Percentiles rank a stretch among this genome's conserved stretches.
phyloP scores from a whole-genome alignment of 1,140 invertebrate genomes.

The Leptinotarsa lineolata region DNA sequence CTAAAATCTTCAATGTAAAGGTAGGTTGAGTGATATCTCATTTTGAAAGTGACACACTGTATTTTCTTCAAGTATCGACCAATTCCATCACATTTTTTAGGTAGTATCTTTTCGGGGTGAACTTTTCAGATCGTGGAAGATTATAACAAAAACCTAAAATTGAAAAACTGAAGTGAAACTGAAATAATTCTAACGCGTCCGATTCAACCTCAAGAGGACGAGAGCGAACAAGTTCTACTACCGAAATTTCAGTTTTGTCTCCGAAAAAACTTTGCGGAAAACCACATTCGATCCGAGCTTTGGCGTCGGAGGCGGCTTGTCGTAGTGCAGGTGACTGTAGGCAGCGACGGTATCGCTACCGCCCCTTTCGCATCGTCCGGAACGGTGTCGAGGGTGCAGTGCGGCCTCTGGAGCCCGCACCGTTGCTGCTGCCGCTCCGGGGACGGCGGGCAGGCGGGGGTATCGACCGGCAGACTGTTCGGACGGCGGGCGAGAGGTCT shows the following conservation, averaged over 20 bases:
- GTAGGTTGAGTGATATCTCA: too few relatives aligned
- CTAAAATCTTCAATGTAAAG: too few relatives aligned
- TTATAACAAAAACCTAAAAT: too few relatives aligned
- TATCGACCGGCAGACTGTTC: slow-evolving; percentile 37
- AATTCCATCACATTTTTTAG: too few relatives aligned
- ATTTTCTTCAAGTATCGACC: too few relatives aligned
- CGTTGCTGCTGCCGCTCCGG: not conserved
- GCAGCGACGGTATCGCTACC: slow-evolving; percentile 10
- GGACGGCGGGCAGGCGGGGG: slow-evolving; percentile 7
- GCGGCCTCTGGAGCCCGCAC: slow-evolving; percentile 35
- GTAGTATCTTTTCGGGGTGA: too few relatives aligned
- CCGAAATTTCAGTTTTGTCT: not conserved
- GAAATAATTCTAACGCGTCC: too few relatives aligned
- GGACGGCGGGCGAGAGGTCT: slow-evolving; percentile 41
- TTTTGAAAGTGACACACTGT: too few relatives aligned
- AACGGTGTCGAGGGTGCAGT: slow-evolving; percentile 35
- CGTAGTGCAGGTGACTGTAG: slow-evolving; percentile 36
- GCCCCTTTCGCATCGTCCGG: not conserved
- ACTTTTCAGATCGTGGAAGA: too few relatives aligned
- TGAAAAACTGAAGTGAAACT: too few relatives aligned
- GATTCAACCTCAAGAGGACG: too few relatives aligned
- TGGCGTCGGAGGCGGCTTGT: slow-evolving; percentile 14
- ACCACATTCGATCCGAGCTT: not conserved
- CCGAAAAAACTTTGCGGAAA: not conserved
- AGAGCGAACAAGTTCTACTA: too few relatives aligned